These are phyloP conservation scores for Phania funesta DNA, from an alignment of 2,888 invertebrate genomes.

Conservation along the genomic window DNA sequence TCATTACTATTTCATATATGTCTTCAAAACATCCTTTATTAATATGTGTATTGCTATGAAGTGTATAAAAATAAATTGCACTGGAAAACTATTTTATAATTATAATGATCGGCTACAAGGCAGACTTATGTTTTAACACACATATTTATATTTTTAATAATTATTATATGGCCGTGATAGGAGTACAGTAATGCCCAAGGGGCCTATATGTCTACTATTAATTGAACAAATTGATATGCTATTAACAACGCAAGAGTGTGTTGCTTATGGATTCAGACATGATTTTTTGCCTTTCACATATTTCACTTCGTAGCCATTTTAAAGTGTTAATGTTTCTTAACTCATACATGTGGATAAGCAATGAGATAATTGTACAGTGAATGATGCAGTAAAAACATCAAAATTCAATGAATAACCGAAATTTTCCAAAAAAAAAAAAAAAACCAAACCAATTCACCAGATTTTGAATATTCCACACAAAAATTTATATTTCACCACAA, in stretches of 20 bases:
- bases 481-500: too few relatives aligned
- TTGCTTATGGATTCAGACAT: conserved; percentile 6
- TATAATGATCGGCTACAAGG: not conserved
- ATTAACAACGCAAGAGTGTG: conserved; percentile 1
- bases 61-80: not conserved
- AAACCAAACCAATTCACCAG: too few relatives aligned
- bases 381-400: too few relatives aligned
- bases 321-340: conserved; percentile 4
- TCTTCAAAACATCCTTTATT: too few relatives aligned
- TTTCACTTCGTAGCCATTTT: not conserved
- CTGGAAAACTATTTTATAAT: not conserved
- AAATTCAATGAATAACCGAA: too few relatives aligned
- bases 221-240: conserved; percentile 28
- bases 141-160: not conserved
- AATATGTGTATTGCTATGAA: too few relatives aligned
- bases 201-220: conserved; percentile 41
- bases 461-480: too few relatives aligned
- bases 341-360: not conserved
- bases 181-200: not conserved
- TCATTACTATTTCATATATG: too few relatives aligned
- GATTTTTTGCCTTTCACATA: conserved; percentile 10
- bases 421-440: too few relatives aligned
- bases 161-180: not conserved
- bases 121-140: not conserved
- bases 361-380: not conserved